Conservation (phyloP, 2,113 vertebrate genomes). For the Mastomys coucha region DNA sequence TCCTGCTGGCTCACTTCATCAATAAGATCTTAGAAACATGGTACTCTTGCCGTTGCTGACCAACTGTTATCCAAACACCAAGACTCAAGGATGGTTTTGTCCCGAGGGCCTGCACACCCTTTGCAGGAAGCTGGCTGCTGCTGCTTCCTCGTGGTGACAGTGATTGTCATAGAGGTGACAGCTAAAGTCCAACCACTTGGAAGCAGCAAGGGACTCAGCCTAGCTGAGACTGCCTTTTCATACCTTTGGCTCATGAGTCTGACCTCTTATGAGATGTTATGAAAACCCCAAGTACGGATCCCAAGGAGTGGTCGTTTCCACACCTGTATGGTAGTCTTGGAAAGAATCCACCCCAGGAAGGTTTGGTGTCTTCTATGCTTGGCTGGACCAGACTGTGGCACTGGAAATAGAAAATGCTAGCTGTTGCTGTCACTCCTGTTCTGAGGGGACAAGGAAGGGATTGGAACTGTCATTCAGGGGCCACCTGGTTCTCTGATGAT, state of each 20-base stretch:
- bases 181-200: fast-evolving
- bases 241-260: neutral
- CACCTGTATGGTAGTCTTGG: fast-evolving
- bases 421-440: neutral
- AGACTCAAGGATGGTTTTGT: neutral
- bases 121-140: neutral
- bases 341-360: fast-evolving
- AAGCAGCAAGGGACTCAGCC: neutral
- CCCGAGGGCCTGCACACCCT: neutral
- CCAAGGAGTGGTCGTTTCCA: fast-evolving
- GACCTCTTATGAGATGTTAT: neutral
- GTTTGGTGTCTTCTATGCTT: fast-evolving
- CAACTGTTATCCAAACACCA: neutral
- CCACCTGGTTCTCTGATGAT: conserved; percentile 29
- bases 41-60: fast-evolving
- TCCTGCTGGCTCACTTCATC: neutral
- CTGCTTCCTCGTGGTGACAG: neutral
- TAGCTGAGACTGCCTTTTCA: fast-evolving
- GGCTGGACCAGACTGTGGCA: neutral
- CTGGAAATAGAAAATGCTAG: neutral
- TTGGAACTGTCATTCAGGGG: neutral
- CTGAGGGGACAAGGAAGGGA: neutral
- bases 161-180: fast-evolving
- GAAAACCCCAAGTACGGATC: fast-evolving
- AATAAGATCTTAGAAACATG: neutral